Evolutionary conservation across 2,888 invertebrate species (phyloP).

Genomic region (Rhogogaster chlorosoma): DNA sequence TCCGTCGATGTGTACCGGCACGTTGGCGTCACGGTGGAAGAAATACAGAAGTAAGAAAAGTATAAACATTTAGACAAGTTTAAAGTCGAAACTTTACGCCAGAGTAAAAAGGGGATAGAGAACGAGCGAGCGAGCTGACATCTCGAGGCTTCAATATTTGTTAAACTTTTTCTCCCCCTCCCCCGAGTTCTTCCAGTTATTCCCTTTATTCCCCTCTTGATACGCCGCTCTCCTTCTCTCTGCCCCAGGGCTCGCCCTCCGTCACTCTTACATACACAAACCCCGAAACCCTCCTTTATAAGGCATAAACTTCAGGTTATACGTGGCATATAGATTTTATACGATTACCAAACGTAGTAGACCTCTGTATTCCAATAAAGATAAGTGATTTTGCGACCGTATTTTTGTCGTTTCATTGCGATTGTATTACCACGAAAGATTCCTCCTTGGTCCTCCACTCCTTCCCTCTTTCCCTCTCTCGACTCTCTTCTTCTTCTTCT

Average conservation of each 20-base stretch:
- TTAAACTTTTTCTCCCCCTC: conserved; percentile 64
- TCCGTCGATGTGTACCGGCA: background rate
- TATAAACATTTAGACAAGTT: conserved; percentile 73
- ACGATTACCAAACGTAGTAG: conserved; percentile 67
- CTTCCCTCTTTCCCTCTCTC: background rate
- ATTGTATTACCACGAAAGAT: conserved; percentile 58
- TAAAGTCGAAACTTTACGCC: conserved; percentile 68
- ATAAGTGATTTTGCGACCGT: conserved; percentile 72
- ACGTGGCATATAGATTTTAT: conserved; percentile 68
- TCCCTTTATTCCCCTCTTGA: conserved; percentile 57
- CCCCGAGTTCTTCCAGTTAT: conserved; percentile 53
- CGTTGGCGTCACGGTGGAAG: conserved; percentile 21
- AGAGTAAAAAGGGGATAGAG: conserved; percentile 45
- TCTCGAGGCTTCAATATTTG: conserved; percentile 71
- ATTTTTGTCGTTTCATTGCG: conserved; percentile 70
- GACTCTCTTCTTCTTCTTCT: background rate
- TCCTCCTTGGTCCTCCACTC: background rate
- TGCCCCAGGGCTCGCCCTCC: conserved; percentile 50
- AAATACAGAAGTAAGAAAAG: conserved; percentile 66
- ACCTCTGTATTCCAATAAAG: conserved; percentile 65
- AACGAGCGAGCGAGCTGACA: conserved; percentile 59
- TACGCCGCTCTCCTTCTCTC: conserved; percentile 51
- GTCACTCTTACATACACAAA: conserved; percentile 51
- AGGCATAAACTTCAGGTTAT: conserved; percentile 68
- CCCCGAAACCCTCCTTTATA: conserved; percentile 64